Conservation (phyloP, 2,888 invertebrate genomes). For the Hirtodrosophila histrioides region DNA sequence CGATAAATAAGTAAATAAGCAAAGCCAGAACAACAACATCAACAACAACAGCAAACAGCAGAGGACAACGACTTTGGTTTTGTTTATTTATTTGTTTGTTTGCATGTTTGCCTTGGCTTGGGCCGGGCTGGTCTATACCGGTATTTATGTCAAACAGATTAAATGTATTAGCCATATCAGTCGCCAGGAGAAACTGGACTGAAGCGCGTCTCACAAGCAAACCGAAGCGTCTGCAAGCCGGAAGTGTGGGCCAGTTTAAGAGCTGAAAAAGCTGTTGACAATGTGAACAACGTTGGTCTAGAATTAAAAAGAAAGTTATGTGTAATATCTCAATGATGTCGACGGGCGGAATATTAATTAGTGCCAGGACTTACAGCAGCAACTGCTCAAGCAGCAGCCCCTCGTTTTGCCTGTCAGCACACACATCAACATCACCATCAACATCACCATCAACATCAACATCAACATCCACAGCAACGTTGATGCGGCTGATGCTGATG, state of each 20-base stretch:
- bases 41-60: constrained; percentile 18
- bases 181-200: constrained; percentile 49
- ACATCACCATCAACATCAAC: constrained; percentile 1
- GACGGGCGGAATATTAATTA: constrained; percentile 38
- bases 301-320: constrained; percentile 8
- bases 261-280: constrained; percentile 6
- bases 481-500: constrained; percentile 34
- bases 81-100: constrained; percentile 21
- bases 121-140: constrained; percentile 17
- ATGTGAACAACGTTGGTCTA: constrained; percentile 26
- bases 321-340: constrained; percentile 17
- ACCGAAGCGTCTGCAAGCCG: constrained; percentile 1
- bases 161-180: constrained; percentile 51
- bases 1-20: constrained; percentile 72
- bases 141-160: constrained; percentile 66
- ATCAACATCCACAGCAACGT: constrained; percentile 14
- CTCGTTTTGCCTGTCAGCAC: constrained; percentile 24
- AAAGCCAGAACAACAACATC: constrained; percentile 26
- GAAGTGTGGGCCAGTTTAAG: background rate
- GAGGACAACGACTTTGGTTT: constrained; percentile 35
- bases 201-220: constrained; percentile 40
- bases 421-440: constrained; percentile 8
- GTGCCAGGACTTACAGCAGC: constrained; percentile 3
- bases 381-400: constrained; percentile 1
- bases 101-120: constrained; percentile 15